phyloP scores from a whole-genome alignment of 2,797 vertebrate species.

The Trichosurus vulpecula region DNA sequence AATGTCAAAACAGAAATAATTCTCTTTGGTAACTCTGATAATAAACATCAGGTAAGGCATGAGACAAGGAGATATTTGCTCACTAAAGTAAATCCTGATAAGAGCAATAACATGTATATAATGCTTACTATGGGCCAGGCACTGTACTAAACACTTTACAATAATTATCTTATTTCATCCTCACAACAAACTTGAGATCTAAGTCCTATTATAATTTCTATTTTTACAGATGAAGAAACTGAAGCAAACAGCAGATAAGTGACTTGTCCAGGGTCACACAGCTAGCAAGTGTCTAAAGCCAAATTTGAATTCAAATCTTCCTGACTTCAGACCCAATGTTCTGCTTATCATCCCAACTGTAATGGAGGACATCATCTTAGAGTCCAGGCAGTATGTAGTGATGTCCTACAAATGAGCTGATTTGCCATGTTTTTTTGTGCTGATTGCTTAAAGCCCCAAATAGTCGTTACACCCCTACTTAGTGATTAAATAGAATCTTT shows the following conservation, averaged over 20 bases:
- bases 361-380: not conserved
- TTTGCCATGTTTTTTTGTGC: not conserved
- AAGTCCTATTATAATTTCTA: not conserved
- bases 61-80: not conserved
- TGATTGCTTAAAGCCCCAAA: not conserved
- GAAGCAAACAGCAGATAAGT: not conserved
- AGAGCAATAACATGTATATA: not conserved
- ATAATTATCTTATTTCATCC: not conserved
- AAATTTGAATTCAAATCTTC: not conserved
- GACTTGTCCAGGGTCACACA: not conserved
- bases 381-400: not conserved
- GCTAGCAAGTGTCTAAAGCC: not conserved
- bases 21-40: not conserved
- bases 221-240: not conserved
- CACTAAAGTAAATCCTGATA: not conserved
- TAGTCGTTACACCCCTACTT: not conserved
- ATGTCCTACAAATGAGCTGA: not conserved
- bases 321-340: not conserved
- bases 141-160: not conserved
- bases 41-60: not conserved
- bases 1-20: too few species aligned
- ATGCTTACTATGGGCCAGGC: not conserved
- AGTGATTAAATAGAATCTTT: not conserved
- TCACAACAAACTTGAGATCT: not conserved
- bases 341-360: not conserved